These are phyloP conservation scores for Leptinotarsa tumamoca DNA, from an alignment of 2,888 invertebrate genomes.

Conservation along the genomic window DNA sequence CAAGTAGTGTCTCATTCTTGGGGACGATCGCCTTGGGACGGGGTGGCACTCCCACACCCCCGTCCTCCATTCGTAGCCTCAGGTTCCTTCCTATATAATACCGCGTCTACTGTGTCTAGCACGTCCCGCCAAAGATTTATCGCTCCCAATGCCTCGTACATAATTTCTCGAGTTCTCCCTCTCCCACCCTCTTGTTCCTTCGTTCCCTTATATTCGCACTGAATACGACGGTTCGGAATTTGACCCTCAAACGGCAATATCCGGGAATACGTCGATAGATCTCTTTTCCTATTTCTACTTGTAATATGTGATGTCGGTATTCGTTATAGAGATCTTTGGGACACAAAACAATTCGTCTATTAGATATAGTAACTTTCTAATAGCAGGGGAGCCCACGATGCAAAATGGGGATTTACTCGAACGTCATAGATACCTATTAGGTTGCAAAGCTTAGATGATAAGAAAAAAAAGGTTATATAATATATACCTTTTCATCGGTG, in stretches of 20 bases:
- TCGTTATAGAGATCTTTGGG: no score
- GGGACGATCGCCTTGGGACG: slow-evolving; percentile 65
- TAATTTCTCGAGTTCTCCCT: slow-evolving; percentile 65
- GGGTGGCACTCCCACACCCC: slow-evolving; percentile 39
- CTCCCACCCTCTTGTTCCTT: slow-evolving; percentile 46
- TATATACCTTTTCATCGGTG: no score
- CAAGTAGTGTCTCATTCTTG: slow-evolving; percentile 65
- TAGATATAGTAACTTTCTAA: no score
- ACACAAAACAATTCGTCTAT: no score
- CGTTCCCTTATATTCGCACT: slow-evolving; percentile 30
- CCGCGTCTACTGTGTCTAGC: slow-evolving; percentile 67
- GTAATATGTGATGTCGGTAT: no score
- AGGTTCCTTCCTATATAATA: slow-evolving; percentile 66
- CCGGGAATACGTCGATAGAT: slow-evolving; percentile 30
- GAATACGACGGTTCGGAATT: slow-evolving; percentile 34
- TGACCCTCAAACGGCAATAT: slow-evolving; percentile 38
- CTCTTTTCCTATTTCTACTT: not conserved
- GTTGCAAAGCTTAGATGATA: no score
- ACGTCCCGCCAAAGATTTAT: slow-evolving; percentile 67
- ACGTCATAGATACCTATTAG: no score
- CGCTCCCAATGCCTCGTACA: slow-evolving; percentile 69
- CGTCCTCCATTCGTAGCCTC: slow-evolving; percentile 56
- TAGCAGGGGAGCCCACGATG: no score
- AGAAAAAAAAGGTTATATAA: no score
- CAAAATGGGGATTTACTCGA: no score